These are phyloP conservation scores for Ectemnius lituratus DNA, from an alignment of 2,888 invertebrate genomes.

Conservation along the genomic window DNA sequence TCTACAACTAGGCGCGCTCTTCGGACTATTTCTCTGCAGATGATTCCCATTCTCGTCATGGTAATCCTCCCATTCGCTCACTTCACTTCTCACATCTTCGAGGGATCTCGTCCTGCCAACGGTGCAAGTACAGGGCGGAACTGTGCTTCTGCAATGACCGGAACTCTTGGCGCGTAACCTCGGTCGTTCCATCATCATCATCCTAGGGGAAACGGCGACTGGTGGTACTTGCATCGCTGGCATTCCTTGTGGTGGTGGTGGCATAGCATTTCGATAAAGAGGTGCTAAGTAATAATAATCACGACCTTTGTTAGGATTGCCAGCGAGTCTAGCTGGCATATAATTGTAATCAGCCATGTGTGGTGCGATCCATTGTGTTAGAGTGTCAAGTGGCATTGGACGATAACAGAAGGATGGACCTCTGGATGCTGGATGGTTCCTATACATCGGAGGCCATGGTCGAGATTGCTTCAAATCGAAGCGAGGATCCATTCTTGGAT, in stretches of 20 bases:
- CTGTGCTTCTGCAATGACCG: slow-evolving; percentile 59
- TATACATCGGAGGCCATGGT: slow-evolving; percentile 84
- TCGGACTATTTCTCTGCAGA: slow-evolving; percentile 78
- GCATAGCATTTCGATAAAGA: slow-evolving; percentile 84
- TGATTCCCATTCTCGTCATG: slow-evolving; percentile 83
- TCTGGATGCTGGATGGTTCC: slow-evolving; percentile 71
- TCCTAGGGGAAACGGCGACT: slow-evolving; percentile 67
- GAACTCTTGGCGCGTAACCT: slow-evolving; percentile 65
- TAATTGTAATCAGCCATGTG: slow-evolving; percentile 79
- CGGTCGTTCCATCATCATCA: slow-evolving; percentile 72
- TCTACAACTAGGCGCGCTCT: slow-evolving; percentile 78
- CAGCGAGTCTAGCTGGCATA: slow-evolving; percentile 78
- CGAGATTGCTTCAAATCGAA: slow-evolving; percentile 78
- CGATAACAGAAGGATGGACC: slow-evolving; percentile 77
- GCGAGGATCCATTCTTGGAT: slow-evolving; percentile 81
- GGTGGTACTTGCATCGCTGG: slow-evolving; percentile 60
- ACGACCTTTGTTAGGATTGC: slow-evolving; percentile 72
- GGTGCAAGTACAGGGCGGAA: slow-evolving; percentile 81
- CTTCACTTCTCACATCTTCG: slow-evolving; percentile 85
- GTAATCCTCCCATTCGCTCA: slow-evolving; percentile 82
- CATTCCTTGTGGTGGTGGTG: slow-evolving; percentile 75
- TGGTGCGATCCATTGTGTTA: slow-evolving; percentile 79
- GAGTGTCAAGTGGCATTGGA: slow-evolving; percentile 78
- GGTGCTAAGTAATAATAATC: slow-evolving; percentile 85
- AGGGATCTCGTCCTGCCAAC: slow-evolving; percentile 83